Conservation (phyloP, 2,888 invertebrate species). For the Pammene aurita region DNA sequence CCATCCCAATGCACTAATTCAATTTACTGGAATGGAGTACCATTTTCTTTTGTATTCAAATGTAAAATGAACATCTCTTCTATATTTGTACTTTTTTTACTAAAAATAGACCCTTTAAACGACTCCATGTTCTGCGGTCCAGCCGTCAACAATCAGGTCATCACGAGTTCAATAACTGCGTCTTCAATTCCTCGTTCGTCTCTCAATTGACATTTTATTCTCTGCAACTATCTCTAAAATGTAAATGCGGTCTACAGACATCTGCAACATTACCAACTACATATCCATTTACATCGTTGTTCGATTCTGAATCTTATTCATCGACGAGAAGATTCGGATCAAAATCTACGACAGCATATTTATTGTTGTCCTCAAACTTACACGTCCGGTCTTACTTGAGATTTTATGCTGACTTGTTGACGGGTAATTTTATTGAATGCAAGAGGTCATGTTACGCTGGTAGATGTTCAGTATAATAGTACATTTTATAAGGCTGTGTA, state of each 20-base stretch:
- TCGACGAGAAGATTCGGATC: constrained; percentile 20
- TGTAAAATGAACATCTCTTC: constrained; percentile 12
- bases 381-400: constrained; percentile 69
- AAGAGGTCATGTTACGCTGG: constrained; percentile 66
- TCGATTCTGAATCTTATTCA: constrained; percentile 30
- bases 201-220: constrained; percentile 82
- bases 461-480: constrained; percentile 63
- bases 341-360: constrained; percentile 33
- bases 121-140: constrained; percentile 56
- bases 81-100: constrained; percentile 19
- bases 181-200: constrained; percentile 72
- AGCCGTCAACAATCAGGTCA: constrained; percentile 67
- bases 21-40: not conserved
- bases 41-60: not conserved
- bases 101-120: constrained; percentile 51
- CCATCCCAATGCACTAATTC: not conserved
- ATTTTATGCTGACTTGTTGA: constrained; percentile 73
- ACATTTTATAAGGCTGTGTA: constrained; percentile 65
- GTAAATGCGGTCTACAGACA: constrained; percentile 79
- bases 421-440: constrained; percentile 75
- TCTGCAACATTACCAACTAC: constrained; percentile 57
- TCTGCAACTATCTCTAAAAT: constrained; percentile 77
- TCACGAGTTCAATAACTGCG: constrained; percentile 78
- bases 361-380: constrained; percentile 53
- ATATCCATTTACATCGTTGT: constrained; percentile 36